phyloP scores from a whole-genome alignment of 2,888 invertebrate genomes.

The Leptura quadrifasciata region DNA sequence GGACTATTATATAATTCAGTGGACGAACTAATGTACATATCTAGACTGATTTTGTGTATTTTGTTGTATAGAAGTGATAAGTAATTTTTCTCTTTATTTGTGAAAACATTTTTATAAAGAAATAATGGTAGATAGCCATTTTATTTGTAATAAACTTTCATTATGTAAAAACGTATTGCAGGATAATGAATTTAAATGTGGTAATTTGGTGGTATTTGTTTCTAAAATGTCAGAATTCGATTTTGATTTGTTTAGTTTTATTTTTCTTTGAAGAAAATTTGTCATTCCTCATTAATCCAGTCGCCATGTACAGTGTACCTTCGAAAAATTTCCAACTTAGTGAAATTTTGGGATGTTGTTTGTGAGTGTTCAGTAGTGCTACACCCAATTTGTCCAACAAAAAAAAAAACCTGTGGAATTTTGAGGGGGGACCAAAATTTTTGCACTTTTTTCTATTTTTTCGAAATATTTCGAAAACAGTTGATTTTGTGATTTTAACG shows the following conservation, averaged over 20 bases:
- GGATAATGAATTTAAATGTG: conserved; percentile 29
- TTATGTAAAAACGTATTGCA: conserved; percentile 6
- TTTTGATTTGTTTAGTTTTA: background rate
- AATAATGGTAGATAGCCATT: conserved; percentile 44
- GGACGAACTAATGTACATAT: conserved; percentile 66
- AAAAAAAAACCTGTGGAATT: too few species aligned
- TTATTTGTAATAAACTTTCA: conserved; percentile 18
- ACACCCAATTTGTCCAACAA: too few species aligned
- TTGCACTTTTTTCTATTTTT: too few species aligned
- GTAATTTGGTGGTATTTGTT: background rate
- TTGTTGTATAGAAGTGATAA: conserved; percentile 63
- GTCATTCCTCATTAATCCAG: conserved; percentile 47
- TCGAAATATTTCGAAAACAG: too few species aligned
- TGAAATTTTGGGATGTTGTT: too few species aligned
- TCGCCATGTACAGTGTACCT: too few species aligned
- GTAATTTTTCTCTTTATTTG: conserved; percentile 48
- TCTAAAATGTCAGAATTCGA: background rate
- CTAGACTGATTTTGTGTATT: conserved; percentile 69
- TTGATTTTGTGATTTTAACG: too few species aligned
- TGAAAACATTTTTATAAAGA: conserved; percentile 53
- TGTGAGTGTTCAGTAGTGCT: too few species aligned
- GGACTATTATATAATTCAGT: conserved; percentile 55
- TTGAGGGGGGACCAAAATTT: too few species aligned
- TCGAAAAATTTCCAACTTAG: too few species aligned
- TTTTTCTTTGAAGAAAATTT: conserved; percentile 25